Base-by-base conservation (phyloP, 2,888 invertebrate genomes). In the Acrobasis suavella region DNA sequence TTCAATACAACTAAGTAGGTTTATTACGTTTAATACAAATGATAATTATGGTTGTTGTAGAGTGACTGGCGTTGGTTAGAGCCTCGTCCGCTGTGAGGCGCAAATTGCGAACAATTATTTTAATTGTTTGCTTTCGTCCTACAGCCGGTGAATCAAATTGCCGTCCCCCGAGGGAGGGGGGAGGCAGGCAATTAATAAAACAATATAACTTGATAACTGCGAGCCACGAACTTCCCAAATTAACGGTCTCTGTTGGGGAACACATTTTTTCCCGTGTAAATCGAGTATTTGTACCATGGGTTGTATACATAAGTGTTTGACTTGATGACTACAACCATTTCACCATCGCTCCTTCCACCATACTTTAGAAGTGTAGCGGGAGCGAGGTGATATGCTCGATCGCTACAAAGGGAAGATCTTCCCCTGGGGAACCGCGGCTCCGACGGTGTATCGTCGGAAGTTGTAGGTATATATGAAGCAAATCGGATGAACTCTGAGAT, bases 171-270 rank as follows among this genome's bases (percentile, higher is more conserved):
- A 2, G 46, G 46, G 46, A n/a, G 46, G 14, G 46, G 7, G 46
- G 14, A 14, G 46, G 46, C 3, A 46, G 46, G 46, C 46, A 46
- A 46, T 46, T 46, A 46, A 46, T 46, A 46, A 46, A 46, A 46
- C 46, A 46, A 46, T 46, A 46, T 46, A 46, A 46, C 46, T 46
- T 46, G 46, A 46, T 46, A 46, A n/a, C 14, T 46, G 46, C 42
- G 12, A 14, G 14, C 46, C 46, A n/a, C 46, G 12, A 46, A 46
- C 46, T 46, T 32, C 32, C 42, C 14, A n/a, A 46, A 46, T n/a
- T 46, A 12, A 46, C 46, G 46, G 14, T n/a, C 46, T 12, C 12
- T 7, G n/a, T 14, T n/a, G 14, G 46, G 32, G 32, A 32, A 7
- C 32, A 46, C n/a, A 14, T 46, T 14, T 12, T 46, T 12, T 12